phyloP scores from a whole-genome alignment of 2,888 invertebrate species.

The Mantis religiosa region DNA sequence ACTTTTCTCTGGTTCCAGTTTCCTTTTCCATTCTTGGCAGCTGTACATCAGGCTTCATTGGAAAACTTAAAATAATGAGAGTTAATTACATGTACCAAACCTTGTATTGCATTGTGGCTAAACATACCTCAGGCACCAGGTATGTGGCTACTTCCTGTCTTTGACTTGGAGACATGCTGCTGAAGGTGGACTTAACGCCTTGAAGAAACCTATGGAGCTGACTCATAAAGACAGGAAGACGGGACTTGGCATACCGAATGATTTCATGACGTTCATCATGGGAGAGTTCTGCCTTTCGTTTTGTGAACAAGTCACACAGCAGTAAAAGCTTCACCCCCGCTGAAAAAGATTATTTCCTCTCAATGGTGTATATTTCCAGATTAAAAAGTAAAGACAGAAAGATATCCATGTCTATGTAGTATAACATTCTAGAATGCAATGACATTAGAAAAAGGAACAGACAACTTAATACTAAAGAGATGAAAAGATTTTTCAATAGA shows the following conservation, averaged over 20 bases:
- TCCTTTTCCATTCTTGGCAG: no score
- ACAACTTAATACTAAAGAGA: no score
- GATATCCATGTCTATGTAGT: no score
- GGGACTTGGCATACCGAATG: constrained; percentile 60
- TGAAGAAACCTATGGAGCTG: constrained; percentile 58
- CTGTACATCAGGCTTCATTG: no score
- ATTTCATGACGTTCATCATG: constrained; percentile 63
- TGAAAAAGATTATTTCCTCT: constrained; percentile 35
- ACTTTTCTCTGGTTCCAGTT: no score
- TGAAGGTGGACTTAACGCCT: constrained; percentile 56
- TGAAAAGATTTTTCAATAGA: no score
- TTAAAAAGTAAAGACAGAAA: no score
- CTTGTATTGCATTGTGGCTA: neutral
- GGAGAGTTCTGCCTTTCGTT: constrained; percentile 57
- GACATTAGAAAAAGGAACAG: no score
- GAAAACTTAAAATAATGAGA: no score
- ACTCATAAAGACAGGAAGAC: constrained; percentile 61
- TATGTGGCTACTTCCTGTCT: constrained; percentile 59
- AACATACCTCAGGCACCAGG: constrained; percentile 60
- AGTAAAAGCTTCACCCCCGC: constrained; percentile 54
- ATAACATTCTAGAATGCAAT: no score
- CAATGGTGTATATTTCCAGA: neutral
- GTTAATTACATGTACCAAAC: no score
- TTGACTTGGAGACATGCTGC: constrained; percentile 54
- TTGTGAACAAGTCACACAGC: constrained; percentile 61